Base-by-base conservation (phyloP, 1,140 invertebrate genomes). In the Neodiprion lecontei region DNA sequence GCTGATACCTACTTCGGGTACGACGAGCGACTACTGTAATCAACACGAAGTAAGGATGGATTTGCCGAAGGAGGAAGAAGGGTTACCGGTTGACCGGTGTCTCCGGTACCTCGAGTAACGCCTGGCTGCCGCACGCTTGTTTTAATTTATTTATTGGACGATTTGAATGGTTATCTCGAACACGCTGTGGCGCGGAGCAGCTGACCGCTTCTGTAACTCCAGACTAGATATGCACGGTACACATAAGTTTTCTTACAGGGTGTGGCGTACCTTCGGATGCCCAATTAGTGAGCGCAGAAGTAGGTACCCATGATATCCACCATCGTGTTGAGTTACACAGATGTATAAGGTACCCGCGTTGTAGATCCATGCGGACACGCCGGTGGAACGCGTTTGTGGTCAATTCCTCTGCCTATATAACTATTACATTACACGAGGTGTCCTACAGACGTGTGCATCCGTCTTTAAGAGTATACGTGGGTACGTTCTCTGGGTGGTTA, bases 121-220 rank as follows among this genome's bases (percentile, higher is more conserved):
- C 28, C 28, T 40, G 23, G 70, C 53, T 70, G 40, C 72, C 65
- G 49, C 28, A 70, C 53, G 53, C 70, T 53, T 50, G 72, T 66
- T 72, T 80, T 77, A 69, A 76, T 76, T 79, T 74, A 70, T 72
- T 76, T 74, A 77, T 79, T 75, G 73, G 72, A 79, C 67, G 75
- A 80, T 79, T 79, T 76, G 77, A 79, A 79, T 77, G 75, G 11
- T 61, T 61, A 77, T 21, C 70, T 49, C 28, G 48, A 40, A 71
- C 70, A 61, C 8, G 53, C 11, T 9, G 11, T 12, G n/a, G 1
- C 4, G 53, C n/a, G 53, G n/a, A 50, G 75, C 76, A 77, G 77
- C 79, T 74, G 73, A 77, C 73, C 75, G 53, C 8, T 61, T 61
- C 53, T 61, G 74, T 68, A 40, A 40, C 28, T 40, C 28, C 5